A percentile compares a stretch with the other conserved stretches of the same genome.
phyloP scores from a whole-genome alignment of 2,797 vertebrate genomes.

The Enteromius radiatus region DNA sequence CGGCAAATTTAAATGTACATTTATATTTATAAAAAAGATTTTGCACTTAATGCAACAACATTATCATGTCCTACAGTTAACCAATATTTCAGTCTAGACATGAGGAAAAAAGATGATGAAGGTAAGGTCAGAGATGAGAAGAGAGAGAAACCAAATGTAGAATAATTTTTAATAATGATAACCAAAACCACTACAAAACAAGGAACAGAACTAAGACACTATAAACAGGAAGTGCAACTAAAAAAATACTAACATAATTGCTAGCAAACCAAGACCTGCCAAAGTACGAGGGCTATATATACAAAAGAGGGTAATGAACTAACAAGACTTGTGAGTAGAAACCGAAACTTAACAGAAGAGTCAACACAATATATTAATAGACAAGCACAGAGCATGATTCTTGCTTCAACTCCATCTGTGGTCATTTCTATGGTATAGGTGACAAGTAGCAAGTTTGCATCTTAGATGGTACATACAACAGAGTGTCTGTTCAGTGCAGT shows the following conservation, averaged over 20 bases:
- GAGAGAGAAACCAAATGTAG: not conserved
- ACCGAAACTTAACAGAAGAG: not conserved
- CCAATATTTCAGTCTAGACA: not conserved
- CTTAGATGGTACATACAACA: not conserved
- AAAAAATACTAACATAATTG: not conserved
- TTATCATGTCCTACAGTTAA: not conserved
- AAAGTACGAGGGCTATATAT: not conserved
- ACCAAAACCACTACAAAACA: not conserved
- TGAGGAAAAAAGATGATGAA: not conserved
- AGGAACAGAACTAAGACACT: not conserved
- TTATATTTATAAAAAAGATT: too few species aligned
- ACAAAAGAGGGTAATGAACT: not conserved
- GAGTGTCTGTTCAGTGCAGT: not conserved
- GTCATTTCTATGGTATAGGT: not conserved
- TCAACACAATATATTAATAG: not conserved
- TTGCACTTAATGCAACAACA: too few species aligned
- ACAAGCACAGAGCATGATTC: not conserved
- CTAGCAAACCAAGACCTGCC: not conserved
- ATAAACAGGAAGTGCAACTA: not conserved
- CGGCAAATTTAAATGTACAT: not conserved
- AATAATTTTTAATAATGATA: not conserved
- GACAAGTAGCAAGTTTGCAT: not conserved
- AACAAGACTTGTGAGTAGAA: not conserved
- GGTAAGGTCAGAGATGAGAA: not conserved
- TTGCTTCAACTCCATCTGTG: not conserved